A percentile compares a stretch with the other conserved stretches of the same genome.
Evolutionary conservation across 2,113 vertebrate genomes (phyloP).

Genomic region (Hystrix brachyura): DNA sequence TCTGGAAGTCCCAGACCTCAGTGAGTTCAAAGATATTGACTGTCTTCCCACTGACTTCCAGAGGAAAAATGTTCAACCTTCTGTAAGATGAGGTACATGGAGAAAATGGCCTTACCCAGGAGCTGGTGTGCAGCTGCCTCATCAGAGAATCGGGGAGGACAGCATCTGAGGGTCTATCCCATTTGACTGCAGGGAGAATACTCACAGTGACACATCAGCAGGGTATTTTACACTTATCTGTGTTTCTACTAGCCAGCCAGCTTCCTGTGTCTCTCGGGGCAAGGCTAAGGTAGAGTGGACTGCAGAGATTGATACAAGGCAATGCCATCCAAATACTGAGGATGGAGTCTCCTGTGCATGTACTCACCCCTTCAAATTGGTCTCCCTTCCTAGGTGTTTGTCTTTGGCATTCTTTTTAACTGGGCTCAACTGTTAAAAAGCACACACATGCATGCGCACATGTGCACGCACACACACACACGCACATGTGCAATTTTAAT

Average conservation of each 20-base stretch:
- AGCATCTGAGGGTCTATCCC: background rate
- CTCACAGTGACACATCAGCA: background rate
- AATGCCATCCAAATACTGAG: background rate
- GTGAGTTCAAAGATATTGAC: background rate
- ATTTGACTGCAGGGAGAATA: background rate
- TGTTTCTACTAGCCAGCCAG: background rate
- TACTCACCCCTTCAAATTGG: background rate
- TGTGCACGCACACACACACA: accelerated
- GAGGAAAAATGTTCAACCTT: background rate
- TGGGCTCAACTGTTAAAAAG: background rate
- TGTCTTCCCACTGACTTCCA: background rate
- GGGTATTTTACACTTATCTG: background rate
- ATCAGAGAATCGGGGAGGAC: background rate
- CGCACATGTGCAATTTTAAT: background rate
- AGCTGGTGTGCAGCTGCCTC: background rate
- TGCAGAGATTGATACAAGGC: background rate
- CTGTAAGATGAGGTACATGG: background rate
- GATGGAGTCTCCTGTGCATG: accelerated
- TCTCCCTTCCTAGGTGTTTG: background rate
- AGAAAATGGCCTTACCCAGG: background rate
- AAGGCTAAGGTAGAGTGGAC: background rate
- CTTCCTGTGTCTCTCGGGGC: background rate
- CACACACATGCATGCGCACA: accelerated
- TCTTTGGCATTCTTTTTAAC: background rate
- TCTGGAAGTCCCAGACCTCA: background rate